Conservation (phyloP, 2,888 invertebrate species). For the Disparrhopalites patrizii region DNA sequence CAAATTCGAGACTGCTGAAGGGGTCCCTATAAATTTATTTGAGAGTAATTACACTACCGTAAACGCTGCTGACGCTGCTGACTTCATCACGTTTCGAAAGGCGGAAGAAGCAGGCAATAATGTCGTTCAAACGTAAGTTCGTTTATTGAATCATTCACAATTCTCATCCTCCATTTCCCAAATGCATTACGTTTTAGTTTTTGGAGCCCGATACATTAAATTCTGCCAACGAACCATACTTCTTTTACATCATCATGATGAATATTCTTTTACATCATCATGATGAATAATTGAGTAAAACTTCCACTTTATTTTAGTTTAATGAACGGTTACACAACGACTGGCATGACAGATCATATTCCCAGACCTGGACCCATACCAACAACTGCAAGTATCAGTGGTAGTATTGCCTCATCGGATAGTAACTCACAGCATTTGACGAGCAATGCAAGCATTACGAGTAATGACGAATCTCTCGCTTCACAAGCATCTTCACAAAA, state of each 20-base stretch:
- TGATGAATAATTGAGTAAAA: not conserved
- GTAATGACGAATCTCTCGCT: too few relatives aligned
- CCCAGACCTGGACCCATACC: not conserved
- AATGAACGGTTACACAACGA: not conserved
- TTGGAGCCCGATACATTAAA: not conserved
- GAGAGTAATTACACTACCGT: not conserved
- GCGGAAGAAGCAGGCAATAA: constrained; percentile 4
- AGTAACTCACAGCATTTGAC: too few relatives aligned
- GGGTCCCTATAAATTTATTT: constrained; percentile 14
- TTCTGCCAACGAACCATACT: too few relatives aligned
- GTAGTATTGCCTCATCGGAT: not conserved
- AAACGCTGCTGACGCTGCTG: not conserved
- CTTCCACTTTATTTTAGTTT: not conserved
- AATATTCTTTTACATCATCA: too few relatives aligned
- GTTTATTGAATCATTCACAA: not conserved
- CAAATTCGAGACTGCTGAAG: constrained; percentile 14
- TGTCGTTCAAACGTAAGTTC: constrained; percentile 14
- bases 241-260: too few relatives aligned
- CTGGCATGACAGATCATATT: not conserved
- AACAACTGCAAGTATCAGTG: not conserved
- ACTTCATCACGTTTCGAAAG: constrained; percentile 14
- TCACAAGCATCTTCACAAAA: not conserved
- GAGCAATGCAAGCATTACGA: too few relatives aligned
- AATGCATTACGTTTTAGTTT: not conserved
- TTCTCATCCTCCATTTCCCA: not conserved